A percentile compares a stretch with the other conserved stretches of the same genome.
These are phyloP conservation scores for Capitella teleta DNA, from an alignment of 1,140 invertebrate species.

Conservation along the genomic window DNA sequence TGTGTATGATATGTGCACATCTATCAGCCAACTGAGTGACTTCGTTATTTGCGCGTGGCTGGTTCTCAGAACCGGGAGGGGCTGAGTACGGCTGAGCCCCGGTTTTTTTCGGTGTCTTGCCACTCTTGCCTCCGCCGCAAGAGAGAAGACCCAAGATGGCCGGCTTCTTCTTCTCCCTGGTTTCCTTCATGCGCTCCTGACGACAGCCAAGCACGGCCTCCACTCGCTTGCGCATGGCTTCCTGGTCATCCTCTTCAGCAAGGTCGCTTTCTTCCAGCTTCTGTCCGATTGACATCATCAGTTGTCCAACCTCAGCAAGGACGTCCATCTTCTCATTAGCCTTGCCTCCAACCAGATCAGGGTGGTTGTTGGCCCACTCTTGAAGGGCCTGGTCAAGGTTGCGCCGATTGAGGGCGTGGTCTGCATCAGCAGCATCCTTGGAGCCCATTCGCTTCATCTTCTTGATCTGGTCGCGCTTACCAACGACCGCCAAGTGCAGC, in stretches of 20 bases:
- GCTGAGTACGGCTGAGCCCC: not conserved
- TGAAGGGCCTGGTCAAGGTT: slow-evolving; percentile 10
- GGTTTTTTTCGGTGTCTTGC: slow-evolving; percentile 6
- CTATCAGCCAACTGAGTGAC: slow-evolving; percentile 3
- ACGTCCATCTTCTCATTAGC: not conserved
- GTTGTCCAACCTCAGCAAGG: slow-evolving; percentile 5
- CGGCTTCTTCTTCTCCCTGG: slow-evolving; percentile 4
- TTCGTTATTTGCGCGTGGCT: not conserved
- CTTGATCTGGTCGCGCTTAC: slow-evolving; percentile 11
- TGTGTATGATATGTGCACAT: slow-evolving; percentile 5
- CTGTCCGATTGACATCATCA: slow-evolving; percentile 13
- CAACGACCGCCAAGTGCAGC: slow-evolving; percentile 11
- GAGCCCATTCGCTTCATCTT: slow-evolving; percentile 6
- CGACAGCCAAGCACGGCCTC: slow-evolving; percentile 8
- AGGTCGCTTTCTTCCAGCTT: slow-evolving; percentile 7
- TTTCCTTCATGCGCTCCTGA: slow-evolving; percentile 7
- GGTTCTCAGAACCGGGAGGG: not conserved
- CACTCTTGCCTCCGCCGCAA: slow-evolving; percentile 13
- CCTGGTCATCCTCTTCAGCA: slow-evolving; percentile 7
- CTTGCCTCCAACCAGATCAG: not conserved
- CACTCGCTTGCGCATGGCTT: slow-evolving; percentile 10
- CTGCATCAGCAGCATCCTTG: not conserved
- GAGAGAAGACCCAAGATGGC: slow-evolving; percentile 3
- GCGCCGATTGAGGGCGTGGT: slow-evolving; percentile 8
- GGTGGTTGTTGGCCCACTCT: slow-evolving; percentile 9